Evolutionary conservation across 2,113 vertebrate genomes (phyloP), one percentile per base, ranked within the genome.

Genomic region (Dascyllus trimaculatus): DNA sequence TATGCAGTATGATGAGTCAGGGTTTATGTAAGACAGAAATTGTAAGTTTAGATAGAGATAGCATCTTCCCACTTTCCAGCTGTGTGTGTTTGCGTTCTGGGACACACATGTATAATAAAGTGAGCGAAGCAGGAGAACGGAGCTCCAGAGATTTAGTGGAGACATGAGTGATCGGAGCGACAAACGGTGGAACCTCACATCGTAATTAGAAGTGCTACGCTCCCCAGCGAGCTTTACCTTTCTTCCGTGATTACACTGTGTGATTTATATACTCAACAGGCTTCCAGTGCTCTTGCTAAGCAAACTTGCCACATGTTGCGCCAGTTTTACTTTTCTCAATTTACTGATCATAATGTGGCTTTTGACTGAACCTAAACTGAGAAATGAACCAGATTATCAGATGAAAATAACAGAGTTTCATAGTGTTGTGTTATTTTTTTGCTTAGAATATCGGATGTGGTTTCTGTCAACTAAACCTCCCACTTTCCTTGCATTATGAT

Each of bases 161-260:
- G 29, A 59, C 1, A 19, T 85, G 82, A 85, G 14, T 67, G 85
- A 88, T 67, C 68, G 74, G 46, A 66, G 60, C 38, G 76, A 77
- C 43, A 63, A 82, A 75, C 45, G 46, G 54, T 46, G 29, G 21
- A 70, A 64, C 54, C 52, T 63, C 15, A 25, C 71, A 71, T 66
- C 57, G 54, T 80, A 87, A 90, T 90, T 88, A 88, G 67, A 87
- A 76, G 78, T 78, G 75, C 75, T 75, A 46, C 4, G 46, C 80
- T 87, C 69, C 57, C 63, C 73, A 46, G 78, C 18, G 29, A 26
- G 81, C 53, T 71, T 80, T 58, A 88, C 82, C 70, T 79, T 88
- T 86, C 89, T 80, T 87, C 61, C 85, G 71, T 71, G 52, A 88
- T 82, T 76, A 66, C 60, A 82, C 49, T 25, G 43, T 71, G 77